phyloP scores from a whole-genome alignment of 37 sponge, comb jelly and placozoan genomes.

The Hormiphora californensis region DNA sequence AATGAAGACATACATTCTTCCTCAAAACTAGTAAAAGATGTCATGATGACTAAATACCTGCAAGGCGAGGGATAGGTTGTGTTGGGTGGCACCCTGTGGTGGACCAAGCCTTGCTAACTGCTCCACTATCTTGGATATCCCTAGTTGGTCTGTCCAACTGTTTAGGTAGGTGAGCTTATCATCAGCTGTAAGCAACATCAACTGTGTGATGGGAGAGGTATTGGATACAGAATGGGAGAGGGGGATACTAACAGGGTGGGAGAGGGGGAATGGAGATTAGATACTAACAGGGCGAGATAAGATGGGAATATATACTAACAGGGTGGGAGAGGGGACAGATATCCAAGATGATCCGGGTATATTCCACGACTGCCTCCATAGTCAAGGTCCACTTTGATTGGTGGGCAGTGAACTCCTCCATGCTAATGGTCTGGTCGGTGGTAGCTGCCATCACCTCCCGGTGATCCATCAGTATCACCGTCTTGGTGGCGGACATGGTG shows the following conservation, averaged over 20 bases:
- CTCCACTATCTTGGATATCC: conserved; percentile 24
- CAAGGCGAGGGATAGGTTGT: conserved; percentile 2
- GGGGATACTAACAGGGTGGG: background rate
- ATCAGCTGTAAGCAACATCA: conserved; percentile 34
- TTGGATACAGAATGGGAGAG: background rate
- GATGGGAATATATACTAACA: background rate
- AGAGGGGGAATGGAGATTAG: background rate
- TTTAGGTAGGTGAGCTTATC: background rate
- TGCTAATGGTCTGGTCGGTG: conserved; percentile 1
- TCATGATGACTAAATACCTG: conserved; percentile 12
- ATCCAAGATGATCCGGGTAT: conserved; percentile 26
- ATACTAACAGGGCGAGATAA: background rate
- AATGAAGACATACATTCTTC: background rate
- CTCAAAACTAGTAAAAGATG: background rate
- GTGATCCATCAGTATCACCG: conserved; percentile 54
- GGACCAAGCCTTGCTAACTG: background rate
- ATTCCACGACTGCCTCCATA: conserved; percentile 51
- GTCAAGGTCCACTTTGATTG: conserved; percentile 45
- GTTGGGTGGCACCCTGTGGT: background rate
- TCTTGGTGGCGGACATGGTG: conserved; percentile 2
- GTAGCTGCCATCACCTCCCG: background rate
- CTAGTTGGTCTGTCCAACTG: conserved; percentile 6
- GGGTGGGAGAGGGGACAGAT: background rate
- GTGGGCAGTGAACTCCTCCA: conserved; percentile 25
- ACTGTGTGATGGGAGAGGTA: background rate